Base-by-base conservation (phyloP, 2,797 vertebrate genomes). In the Amblyraja radiata region DNA sequence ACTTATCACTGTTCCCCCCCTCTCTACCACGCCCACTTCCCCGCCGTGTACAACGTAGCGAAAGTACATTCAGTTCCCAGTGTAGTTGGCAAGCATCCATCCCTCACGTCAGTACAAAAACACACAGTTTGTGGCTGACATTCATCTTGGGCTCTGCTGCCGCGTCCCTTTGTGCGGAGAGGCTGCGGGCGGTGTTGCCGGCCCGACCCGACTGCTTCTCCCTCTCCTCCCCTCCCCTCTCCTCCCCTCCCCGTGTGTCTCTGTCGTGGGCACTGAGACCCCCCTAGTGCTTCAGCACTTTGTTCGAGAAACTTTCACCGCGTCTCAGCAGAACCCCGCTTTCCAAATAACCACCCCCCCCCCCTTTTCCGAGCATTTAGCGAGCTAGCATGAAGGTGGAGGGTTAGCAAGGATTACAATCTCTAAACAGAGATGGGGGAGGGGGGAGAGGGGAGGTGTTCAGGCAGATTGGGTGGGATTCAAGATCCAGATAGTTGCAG, bases 31-130 rank as follows among this genome's bases (percentile, higher is more conserved):
- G 16, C 71, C 18, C 71, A 18, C 71, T 21, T 54, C 16, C 32
- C 90, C 84, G 5, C 13, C 11, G 68, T 76, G 36, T 74, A 76
- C 90, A 92, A 13, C 46, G 46, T 10, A 88, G 68, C 71, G 23
- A 92, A 36, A 92, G 90, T 46, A 92, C 90, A 92, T 92, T 92
- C 90, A 92, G 90, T 92, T 92, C 90, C 90, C 90, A 76, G 46
- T 68, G 9, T 71, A 92, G 90, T 46, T 76, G 90, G 90, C 90
- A 76, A 92, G 58, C 90, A 58, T 23, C 71, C 2, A 90, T 58
- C 36, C n/a, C 90, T 28, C 73, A 92, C 90, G 90, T 92, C 90
- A 92, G 71, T 76, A 76, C 65, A 92, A 54, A 5, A 54, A 6
- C 58, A 6, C 21, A 76, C 25, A 74, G 71, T 92, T 76, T 92